A percentile compares a stretch with the other conserved stretches of the same genome.
Conservation (phyloP, 2,888 invertebrate species). For the Macaria notata region DNA sequence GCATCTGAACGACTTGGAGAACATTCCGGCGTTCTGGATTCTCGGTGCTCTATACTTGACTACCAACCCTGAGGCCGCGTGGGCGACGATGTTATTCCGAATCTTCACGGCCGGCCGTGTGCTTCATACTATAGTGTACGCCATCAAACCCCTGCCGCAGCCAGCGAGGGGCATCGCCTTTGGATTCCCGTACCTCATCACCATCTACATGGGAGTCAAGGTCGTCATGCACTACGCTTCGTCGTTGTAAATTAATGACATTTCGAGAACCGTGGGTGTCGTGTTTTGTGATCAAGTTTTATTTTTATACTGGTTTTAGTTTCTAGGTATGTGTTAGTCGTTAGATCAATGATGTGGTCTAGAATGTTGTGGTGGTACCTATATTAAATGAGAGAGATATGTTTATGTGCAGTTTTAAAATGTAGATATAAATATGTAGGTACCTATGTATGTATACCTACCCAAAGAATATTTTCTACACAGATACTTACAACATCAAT, state of each 20-base stretch:
- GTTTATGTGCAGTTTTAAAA: too few relatives aligned
- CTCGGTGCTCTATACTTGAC: conserved; percentile 82
- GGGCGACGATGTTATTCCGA: conserved; percentile 67
- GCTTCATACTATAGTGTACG: conserved; percentile 85
- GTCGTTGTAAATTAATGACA: conserved; percentile 36
- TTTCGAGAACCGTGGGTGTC: background rate
- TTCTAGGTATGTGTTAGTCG: too few relatives aligned
- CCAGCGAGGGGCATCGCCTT: conserved; percentile 66
- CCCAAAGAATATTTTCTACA: too few relatives aligned
- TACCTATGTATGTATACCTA: too few relatives aligned
- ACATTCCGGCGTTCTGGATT: conserved; percentile 85
- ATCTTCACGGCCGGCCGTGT: conserved; percentile 80
- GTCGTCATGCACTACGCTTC: conserved; percentile 48
- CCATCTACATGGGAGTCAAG: conserved; percentile 61
- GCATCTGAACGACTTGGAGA: conserved; percentile 88
- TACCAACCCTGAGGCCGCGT: conserved; percentile 74
- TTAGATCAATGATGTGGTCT: too few relatives aligned
- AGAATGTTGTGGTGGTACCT: too few relatives aligned
- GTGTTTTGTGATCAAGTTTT: conserved; percentile 1
- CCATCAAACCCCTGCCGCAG: conserved; percentile 82
- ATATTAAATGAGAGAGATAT: too few relatives aligned
- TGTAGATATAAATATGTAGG: too few relatives aligned
- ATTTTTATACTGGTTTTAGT: background rate
- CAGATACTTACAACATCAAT: too few relatives aligned
- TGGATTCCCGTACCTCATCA: conserved; percentile 46